These are phyloP conservation scores for Pongo pygmaeus DNA, from an alignment of 2,113 vertebrate species.

Conservation along the genomic window DNA sequence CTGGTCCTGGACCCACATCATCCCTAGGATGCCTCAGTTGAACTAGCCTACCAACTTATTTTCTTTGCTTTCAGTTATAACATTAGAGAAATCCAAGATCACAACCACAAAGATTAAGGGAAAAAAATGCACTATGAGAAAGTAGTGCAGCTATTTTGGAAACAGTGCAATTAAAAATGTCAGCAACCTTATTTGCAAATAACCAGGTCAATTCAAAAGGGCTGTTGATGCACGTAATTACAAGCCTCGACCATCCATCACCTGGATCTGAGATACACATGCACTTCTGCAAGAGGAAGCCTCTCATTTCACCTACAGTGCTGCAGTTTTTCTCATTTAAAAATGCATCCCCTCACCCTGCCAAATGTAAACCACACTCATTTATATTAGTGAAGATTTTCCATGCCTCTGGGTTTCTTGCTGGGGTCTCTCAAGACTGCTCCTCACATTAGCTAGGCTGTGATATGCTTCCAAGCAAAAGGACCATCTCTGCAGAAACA, in stretches of 20 bases:
- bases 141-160: neutral
- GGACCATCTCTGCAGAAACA: conserved; percentile 36
- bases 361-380: conserved; percentile 35
- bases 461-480: neutral
- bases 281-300: neutral
- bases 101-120: neutral
- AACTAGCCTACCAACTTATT: neutral
- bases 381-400: conserved; percentile 49
- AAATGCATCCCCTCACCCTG: neutral
- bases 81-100: neutral
- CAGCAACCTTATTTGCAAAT: neutral
- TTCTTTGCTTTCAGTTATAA: neutral
- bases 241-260: neutral
- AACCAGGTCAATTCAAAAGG: neutral
- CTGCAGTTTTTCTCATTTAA: conserved; percentile 45
- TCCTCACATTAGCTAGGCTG: neutral
- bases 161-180: neutral
- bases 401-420: conserved; percentile 57
- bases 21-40: neutral
- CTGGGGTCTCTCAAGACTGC: conserved; percentile 32
- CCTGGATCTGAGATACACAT: neutral
- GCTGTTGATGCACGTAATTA: neutral
- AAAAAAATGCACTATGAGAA: neutral
- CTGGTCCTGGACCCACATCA: neutral
- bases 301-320: neutral